Base-by-base conservation (phyloP, 1,140 invertebrate species). In the Panulirus ornatus region DNA sequence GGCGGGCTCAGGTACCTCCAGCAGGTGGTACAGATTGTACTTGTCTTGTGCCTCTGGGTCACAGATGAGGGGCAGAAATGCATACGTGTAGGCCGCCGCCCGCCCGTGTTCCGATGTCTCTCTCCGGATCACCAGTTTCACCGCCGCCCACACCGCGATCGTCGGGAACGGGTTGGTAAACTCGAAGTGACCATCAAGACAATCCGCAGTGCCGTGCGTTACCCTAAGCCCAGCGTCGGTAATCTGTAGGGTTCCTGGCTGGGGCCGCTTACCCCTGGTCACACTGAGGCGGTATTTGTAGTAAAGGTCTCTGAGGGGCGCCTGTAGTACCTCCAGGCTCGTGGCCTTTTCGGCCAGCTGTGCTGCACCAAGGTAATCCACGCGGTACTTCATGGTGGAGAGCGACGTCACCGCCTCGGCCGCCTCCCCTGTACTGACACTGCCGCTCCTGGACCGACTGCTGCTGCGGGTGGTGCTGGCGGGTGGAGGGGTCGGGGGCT, bases 111-210 rank as follows among this genome's bases (percentile, higher is more conserved):
- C 82, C 8, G 22, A 58, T 22, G 91, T 70, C 54, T 92, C 92
- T 27, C 84, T 90, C 1, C 92, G 88, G 30, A 92, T 92, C 5
- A 94, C 93, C 71, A 97, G 97, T 93, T 97, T 97, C 1, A 97
- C 96, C 0, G 96, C 96, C 30, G 97, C 97, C 97, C 97, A 98
- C 0, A 98, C 97, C 0, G 97, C 97, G 93, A 98, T 98, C 27
- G 97, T 96, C 16, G 97, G 96, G 93, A 98, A 98, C 1, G 97
- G 96, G 93, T 97, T 97, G 34, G 96, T 94, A 19, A 93, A 85
- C 42, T 88, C 70, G 11, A 73, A 71, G 11, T 73, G 75, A n/a
- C 84, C 75, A 51, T 86, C 91, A 40, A 30, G 40, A 19, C 76
- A 78, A 27, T 91, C 91, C 30, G 19, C 27, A 1, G 58, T 70